Evolutionary conservation across 1,140 invertebrate genomes (phyloP).

Genomic region (Vollenhovia emeryi): DNA sequence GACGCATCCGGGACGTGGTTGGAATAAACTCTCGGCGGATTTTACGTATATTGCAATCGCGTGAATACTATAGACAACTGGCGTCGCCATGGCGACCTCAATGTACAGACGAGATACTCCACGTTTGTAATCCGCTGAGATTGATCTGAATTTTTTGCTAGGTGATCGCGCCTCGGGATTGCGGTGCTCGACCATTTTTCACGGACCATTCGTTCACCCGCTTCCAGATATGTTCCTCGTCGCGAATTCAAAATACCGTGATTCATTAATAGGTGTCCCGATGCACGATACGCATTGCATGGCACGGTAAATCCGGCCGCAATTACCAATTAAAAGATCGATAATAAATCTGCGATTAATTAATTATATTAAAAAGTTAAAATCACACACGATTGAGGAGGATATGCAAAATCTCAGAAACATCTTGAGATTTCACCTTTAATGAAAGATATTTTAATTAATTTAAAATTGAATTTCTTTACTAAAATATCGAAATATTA

Average conservation of each 20-base stretch:
- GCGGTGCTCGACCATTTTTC: constrained; percentile 10
- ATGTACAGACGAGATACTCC: constrained; percentile 6
- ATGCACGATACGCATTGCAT: neutral
- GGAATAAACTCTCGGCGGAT: constrained; percentile 41
- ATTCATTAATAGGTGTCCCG: neutral
- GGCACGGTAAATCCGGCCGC: neutral
- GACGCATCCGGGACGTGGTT: neutral
- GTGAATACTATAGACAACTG: constrained; percentile 1
- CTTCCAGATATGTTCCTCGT: neutral
- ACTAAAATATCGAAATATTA: neutral
- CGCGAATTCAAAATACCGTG: neutral
- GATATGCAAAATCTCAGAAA: neutral
- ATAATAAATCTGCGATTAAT: neutral
- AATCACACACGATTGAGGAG: neutral
- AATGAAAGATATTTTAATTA: constrained; percentile 1
- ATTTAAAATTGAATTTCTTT: neutral
- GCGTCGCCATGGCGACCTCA: constrained; percentile 47
- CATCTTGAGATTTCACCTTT: neutral
- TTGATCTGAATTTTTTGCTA: constrained; percentile 35
- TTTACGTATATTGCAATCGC: constrained; percentile 25
- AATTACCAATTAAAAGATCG: neutral
- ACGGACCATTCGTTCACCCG: constrained; percentile 2
- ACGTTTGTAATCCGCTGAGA: constrained; percentile 45
- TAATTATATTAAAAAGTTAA: neutral
- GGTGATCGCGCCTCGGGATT: constrained; percentile 26